These are phyloP conservation scores for Pararge aegeria DNA, from an alignment of 1,140 invertebrate genomes.

Conservation along the genomic window DNA sequence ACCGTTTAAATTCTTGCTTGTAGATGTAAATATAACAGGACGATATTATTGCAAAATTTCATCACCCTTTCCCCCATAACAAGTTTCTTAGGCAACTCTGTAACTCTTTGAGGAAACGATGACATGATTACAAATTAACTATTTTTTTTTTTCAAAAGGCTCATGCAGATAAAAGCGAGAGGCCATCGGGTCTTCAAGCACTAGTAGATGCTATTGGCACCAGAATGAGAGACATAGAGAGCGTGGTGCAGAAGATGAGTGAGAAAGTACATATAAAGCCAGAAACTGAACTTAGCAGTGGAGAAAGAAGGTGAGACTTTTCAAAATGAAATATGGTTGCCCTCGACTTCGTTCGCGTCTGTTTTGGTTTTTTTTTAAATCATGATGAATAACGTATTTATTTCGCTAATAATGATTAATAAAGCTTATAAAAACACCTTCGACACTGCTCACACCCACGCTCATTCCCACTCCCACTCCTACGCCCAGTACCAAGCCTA, in stretches of 20 bases:
- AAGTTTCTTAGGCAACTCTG: too few species aligned
- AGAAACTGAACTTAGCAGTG: conserved; percentile 18
- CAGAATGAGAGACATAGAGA: conserved; percentile 61
- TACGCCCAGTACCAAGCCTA: too few species aligned
- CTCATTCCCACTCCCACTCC: too few species aligned
- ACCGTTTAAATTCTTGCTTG: too few species aligned
- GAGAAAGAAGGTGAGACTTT: conserved; percentile 32
- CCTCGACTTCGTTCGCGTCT: neutral
- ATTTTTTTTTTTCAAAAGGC: neutral
- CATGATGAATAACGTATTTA: too few species aligned
- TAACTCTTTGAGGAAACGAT: too few species aligned
- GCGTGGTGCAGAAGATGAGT: conserved; percentile 57
- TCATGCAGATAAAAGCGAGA: conserved; percentile 37
- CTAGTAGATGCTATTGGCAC: conserved; percentile 60
- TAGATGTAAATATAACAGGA: too few species aligned
- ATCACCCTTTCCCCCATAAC: neutral
- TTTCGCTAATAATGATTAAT: too few species aligned
- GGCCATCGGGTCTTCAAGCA: conserved; percentile 45
- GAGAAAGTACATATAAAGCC: conserved; percentile 49
- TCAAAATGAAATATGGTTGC: neutral
- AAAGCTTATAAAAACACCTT: too few species aligned
- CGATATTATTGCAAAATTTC: too few species aligned
- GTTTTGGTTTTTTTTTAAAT: too few species aligned
- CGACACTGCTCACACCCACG: too few species aligned
- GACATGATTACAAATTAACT: neutral